phyloP scores from a whole-genome alignment of 2,113 vertebrate genomes.

The Progne subis region DNA sequence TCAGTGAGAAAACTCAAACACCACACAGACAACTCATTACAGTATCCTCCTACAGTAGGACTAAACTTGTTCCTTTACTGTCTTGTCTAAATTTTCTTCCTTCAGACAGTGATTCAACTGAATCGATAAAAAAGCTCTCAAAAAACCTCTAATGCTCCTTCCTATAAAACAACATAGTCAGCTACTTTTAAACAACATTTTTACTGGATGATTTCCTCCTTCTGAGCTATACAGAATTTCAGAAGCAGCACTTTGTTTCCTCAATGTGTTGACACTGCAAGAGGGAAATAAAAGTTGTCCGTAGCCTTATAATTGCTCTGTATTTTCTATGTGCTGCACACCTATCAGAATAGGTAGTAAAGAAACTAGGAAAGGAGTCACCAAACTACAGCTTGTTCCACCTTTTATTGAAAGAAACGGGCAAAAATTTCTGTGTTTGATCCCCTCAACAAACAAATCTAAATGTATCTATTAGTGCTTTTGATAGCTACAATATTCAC shows the following conservation, averaged over 20 bases:
- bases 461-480: neutral
- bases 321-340: fast-evolving
- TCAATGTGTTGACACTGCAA: neutral
- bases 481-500: neutral
- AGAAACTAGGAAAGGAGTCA: neutral
- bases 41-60: neutral
- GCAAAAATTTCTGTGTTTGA: neutral
- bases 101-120: neutral
- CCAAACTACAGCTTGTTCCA: neutral
- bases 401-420: neutral
- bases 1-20: neutral
- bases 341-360: neutral
- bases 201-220: neutral
- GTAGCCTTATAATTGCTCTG: neutral
- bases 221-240: neutral
- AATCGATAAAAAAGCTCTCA: constrained; percentile 2
- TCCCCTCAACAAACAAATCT: neutral
- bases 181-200: neutral
- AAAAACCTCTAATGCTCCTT: neutral
- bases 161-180: neutral
- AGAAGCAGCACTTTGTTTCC: neutral
- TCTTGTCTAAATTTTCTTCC: neutral
- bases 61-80: neutral
- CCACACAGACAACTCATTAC: neutral
- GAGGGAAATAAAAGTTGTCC: neutral